Evolutionary conservation across 2,113 vertebrate genomes (phyloP), one percentile per base, ranked within the genome.

Genomic region (Odontophorus gujanensis): DNA sequence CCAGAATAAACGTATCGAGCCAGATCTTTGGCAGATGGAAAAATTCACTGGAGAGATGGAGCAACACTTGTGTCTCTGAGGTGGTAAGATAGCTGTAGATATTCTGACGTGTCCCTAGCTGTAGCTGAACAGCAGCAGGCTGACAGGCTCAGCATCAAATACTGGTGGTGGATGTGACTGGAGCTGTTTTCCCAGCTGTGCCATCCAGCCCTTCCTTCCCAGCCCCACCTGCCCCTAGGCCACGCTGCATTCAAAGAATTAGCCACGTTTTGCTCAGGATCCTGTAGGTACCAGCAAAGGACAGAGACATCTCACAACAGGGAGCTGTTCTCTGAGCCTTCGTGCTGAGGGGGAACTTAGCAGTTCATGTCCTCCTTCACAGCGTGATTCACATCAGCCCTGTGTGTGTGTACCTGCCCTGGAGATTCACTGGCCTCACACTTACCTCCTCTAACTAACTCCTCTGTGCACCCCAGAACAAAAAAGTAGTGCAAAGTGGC

Each of bases 381-480:
- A 28, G 65, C 73, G 45, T 2, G 7, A 48, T 71, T 62, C 89
- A 45, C 30, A 28, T 38, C 81, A 57, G 45, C 17, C 32, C 34
- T 38, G 71, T 26, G 9, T 53, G 4, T 50, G 57, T 47, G 51
- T 53, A 69, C 59, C 47, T 63, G 72, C 85, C 87, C 81, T 76
- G 71, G 21, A 48, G 78, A 89, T 69, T 82, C 78, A 58, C 47
- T 67, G 85, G 58, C 72, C 91, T 21, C 75, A 68, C 80, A 72
- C 83, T 73, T 86, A 75, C 83, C 77, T 90, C 82, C 80, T 93
- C 78, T 78, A 59, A 24, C 25, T 53, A 58, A 61, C 65, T 90
- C 50, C 87, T 81, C 36, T 13, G 19, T 71, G 21, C 42, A 78
- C 61, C 75, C 62, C 77, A 81, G 85, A 92, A 76, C 76, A 86